Base-by-base conservation (phyloP, 2,888 invertebrate species). In the Meiosimyza decipiens region DNA sequence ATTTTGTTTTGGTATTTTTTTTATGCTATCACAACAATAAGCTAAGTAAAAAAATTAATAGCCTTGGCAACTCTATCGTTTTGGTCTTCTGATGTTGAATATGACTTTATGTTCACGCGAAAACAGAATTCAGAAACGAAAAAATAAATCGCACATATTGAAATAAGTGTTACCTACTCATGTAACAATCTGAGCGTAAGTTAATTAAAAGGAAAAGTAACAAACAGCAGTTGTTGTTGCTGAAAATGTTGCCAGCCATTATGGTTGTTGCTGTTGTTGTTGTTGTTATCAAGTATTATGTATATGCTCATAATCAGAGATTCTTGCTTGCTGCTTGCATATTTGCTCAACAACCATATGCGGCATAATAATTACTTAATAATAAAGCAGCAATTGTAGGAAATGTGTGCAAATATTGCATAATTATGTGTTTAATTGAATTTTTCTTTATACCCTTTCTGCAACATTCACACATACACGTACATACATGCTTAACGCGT, bases 341-440 rank as follows among this genome's bases (percentile, higher is more conserved):
- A 64, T 64, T 49, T 28, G 63, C 28, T 63, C 67, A 54, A 54
- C 49, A 50, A 50, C 71, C 55, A 47, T 54, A 71, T 59, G 65
- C 59, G 57, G 49, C 65, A 54, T 70, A 63, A 70, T 69, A 70
- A 70, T 70, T 70, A 63, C 63, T 63, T 70, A 63, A 63, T 63
- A 70, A 63, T 52, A 40, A 40, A 7, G 62, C n/a, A 73, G 50
- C 64, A 59, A 59, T 69, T 40, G 59, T 55, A 73, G 62, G 70
- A 52, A 70, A 22, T 16, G 62, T 40, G 54, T 18, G 52, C 63
- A 62, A 62, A 75, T 75, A 74, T 73, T 72, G 68, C 75, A 77
- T 77, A 77, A 77, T 75, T 78, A 78, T 76, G 77, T 73, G 68
- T 77, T 78, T 76, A 77, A 76, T 78, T 77, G 75, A 75, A 72